Base-by-base conservation (phyloP, 2,888 invertebrate genomes). In the Incurvaria masculella region DNA sequence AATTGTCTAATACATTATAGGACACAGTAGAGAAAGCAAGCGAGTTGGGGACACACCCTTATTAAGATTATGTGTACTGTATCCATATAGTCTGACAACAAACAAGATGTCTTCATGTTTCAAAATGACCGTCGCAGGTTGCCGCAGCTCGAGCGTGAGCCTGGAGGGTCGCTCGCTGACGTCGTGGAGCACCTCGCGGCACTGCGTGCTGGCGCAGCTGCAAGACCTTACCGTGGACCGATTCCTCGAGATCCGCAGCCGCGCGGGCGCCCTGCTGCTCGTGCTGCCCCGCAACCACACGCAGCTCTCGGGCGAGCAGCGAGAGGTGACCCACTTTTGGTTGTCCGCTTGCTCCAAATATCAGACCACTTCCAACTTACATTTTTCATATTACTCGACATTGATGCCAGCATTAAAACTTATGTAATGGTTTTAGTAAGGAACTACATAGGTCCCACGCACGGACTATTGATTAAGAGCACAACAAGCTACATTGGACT, bases 141-240 rank as follows among this genome's bases (percentile, higher is more conserved):
- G 93, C 63, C 86, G 94, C 54, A 88, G 87, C 62, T 86, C 94
- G 16, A 82, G 88, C 17, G 83, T 97, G 56, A 94, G 93, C 58
- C 76, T 95, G 56, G 96, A 97, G 74, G 95, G 94, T 8, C 86
- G 92, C 56, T 91, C 94, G 0, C 68, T 94, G 3, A 84, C 86
- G 46, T 87, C 90, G 21, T 93, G 91, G 88, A 87, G 87, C 60
- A 90, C 92, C 16, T 87, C 89, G n/a, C 84, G 96, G 41, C 92
- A 94, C 66, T 96, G 96, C 67, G 87, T 95, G 2, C 83, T 96
- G 16, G 84, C 91, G 2, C 84, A 87, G 55, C 74, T 94, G 23
- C 84, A 89, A 58, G 93, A 94, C 58, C 76, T 97, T 52, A 87
- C 89, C 0, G 80, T 89, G 42, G 88, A 90, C 46, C 86, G 87